These are phyloP conservation scores for Ommatoiulus sabulosus DNA, from an alignment of 2,888 invertebrate species.

Conservation along the genomic window DNA sequence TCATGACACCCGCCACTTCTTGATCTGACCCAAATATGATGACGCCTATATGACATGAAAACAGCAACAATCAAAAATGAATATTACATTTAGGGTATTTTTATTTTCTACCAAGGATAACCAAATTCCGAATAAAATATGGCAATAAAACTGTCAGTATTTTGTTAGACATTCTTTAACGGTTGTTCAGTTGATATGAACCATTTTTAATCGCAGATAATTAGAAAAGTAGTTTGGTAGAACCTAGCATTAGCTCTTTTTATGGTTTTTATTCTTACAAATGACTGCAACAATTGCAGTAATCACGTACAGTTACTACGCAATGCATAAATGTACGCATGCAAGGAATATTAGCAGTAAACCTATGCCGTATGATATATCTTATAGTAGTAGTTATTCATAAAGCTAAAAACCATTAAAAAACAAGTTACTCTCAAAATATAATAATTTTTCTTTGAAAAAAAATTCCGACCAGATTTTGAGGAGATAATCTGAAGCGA, in stretches of 20 bases:
- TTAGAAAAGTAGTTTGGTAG: too few relatives aligned
- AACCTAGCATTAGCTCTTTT: too few relatives aligned
- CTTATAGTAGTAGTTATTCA: not conserved
- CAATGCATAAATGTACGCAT: not conserved
- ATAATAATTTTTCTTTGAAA: not conserved
- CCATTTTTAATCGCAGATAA: too few relatives aligned
- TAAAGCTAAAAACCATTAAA: not conserved
- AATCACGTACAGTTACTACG: not conserved
- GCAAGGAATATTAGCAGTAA: not conserved
- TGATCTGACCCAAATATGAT: constrained; percentile 97
- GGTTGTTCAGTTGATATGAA: too few relatives aligned
- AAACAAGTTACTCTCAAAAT: not conserved
- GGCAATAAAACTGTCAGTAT: too few relatives aligned
- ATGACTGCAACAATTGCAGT: not conserved
- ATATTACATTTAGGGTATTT: not conserved
- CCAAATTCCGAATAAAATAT: not conserved
- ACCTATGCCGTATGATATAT: not conserved
- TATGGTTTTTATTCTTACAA: too few relatives aligned
- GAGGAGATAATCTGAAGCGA: not conserved
- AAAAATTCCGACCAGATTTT: not conserved
- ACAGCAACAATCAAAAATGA: constrained; percentile 6
- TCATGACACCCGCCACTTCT: constrained; percentile 96
- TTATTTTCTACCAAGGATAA: not conserved
- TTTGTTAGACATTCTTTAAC: too few relatives aligned
- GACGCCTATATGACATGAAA: constrained; percentile 75